Base-by-base conservation (phyloP, 1,140 invertebrate genomes). In the Nylanderia fulva region DNA sequence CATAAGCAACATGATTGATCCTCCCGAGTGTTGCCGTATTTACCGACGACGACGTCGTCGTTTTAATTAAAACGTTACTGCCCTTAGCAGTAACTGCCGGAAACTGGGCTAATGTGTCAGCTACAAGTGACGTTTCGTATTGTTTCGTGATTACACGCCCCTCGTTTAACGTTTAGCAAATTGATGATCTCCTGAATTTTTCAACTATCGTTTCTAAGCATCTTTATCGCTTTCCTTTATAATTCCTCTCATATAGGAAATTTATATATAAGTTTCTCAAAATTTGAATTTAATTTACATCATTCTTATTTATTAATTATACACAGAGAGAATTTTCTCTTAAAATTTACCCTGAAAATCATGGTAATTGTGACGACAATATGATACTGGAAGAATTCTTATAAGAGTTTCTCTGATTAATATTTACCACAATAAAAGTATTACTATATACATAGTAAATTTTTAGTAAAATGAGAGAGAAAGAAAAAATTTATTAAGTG, bases 1-100 rank as follows among this genome's bases (percentile, higher is more conserved):
- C 85, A 88, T 88, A 91, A 88, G 68, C 85, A 56, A 85, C 89
- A 92, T 93, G 93, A 93, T 93, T 93, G 93, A 93, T 93, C 89
- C 87, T 84, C 83, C 85, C 88, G 80, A 75, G 91, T 77, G 90
- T 91, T 92, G 90, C 88, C 90, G 87, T 93, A 93, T 93, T 92
- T 91, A 90, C 90, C 84, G 85, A 91, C 86, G 88, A 85, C 84
- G 83, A 72, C 83, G 86, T 88, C 83, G 86, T 88, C 85, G 88
- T 91, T 91, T 92, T 91, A 90, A 91, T 92, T 92, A 90, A 90
- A 90, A 90, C 86, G 79, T 89, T 85, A 88, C 86, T 82, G 58
- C 69, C 64, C 85, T 66, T 76, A 85, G 74, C 48, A 52, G 45
- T 48, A 48, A 48, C 13, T 68, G 48, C 58, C 76, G 75, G 80